Evolutionary conservation across 2,888 invertebrate species (phyloP).

Genomic region (Macaria notata): DNA sequence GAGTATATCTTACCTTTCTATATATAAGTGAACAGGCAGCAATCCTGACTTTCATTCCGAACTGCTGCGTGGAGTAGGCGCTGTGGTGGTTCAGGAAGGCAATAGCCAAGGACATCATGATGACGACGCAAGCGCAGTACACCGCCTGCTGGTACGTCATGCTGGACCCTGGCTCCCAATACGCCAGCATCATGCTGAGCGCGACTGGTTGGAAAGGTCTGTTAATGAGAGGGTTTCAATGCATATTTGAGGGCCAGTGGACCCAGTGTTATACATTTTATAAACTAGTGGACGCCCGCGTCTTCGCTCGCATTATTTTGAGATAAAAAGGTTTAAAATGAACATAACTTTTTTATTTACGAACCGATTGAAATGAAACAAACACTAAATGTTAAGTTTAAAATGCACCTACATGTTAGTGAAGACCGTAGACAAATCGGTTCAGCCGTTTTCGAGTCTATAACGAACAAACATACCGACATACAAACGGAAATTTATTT

Average conservation of each 20-base stretch:
- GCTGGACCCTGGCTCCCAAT: constrained; percentile 81
- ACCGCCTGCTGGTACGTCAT: constrained; percentile 82
- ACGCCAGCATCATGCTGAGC: constrained; percentile 84
- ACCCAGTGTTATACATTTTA: constrained; percentile 1
- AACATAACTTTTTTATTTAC: too few relatives aligned
- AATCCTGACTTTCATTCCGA: constrained; percentile 91
- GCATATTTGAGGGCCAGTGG: constrained; percentile 21
- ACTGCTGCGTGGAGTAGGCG: constrained; percentile 85
- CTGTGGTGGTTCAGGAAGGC: constrained; percentile 86
- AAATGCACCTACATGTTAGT: too few relatives aligned
- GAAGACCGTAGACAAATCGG: too few relatives aligned
- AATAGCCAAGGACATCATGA: constrained; percentile 77
- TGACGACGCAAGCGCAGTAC: constrained; percentile 83
- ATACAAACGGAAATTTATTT: too few relatives aligned
- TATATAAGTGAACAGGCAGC: constrained; percentile 92
- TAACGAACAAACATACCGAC: too few relatives aligned
- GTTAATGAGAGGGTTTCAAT: constrained; percentile 35
- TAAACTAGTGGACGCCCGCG: too few relatives aligned
- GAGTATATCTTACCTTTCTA: constrained; percentile 85
- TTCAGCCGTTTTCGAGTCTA: too few relatives aligned
- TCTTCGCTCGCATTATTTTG: too few relatives aligned
- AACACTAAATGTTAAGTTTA: too few relatives aligned
- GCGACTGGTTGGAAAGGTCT: constrained; percentile 86
- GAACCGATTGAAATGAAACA: too few relatives aligned
- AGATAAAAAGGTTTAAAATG: too few relatives aligned